Percentiles rank a stretch among this genome's conserved stretches.
phyloP scores from a whole-genome alignment of 2,888 invertebrate genomes.

The Germaria angustata region DNA sequence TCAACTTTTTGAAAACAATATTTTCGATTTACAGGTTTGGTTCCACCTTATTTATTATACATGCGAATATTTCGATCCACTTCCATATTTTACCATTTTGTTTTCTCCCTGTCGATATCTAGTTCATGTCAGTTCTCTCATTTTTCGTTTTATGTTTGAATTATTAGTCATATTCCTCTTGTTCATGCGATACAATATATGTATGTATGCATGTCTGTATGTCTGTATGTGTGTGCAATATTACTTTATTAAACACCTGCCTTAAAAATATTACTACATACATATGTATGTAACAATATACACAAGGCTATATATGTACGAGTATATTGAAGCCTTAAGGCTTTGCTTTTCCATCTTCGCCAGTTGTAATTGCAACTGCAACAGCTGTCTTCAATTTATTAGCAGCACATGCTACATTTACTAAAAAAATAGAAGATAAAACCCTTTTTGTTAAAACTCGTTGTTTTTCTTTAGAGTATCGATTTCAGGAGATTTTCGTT shows the following conservation, averaged over 20 bases:
- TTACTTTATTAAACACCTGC: slow-evolving; percentile 38
- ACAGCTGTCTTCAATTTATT: slow-evolving; percentile 49
- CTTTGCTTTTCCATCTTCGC: neutral
- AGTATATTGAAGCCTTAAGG: slow-evolving; percentile 3
- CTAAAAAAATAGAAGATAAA: neutral
- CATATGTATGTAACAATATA: neutral
- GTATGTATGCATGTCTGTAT: neutral
- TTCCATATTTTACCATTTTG: neutral
- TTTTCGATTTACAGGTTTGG: neutral
- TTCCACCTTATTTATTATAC: neutral
- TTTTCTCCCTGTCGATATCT: neutral
- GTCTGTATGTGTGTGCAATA: neutral
- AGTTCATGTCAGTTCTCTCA: neutral
- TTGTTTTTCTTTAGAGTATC: slow-evolving; percentile 5
- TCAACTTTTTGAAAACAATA: neutral
- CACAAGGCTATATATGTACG: neutral
- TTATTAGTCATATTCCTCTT: neutral
- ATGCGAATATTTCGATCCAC: neutral
- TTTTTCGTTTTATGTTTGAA: neutral
- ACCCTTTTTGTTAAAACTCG: neutral
- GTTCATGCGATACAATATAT: no score
- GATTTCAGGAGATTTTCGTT: slow-evolving; percentile 18
- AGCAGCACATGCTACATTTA: slow-evolving; percentile 43
- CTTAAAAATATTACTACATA: neutral
- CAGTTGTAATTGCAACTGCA: neutral